A percentile compares a stretch with the other conserved stretches of the same genome.
These are phyloP conservation scores for Thaleichthys pacificus DNA, from an alignment of 2,797 vertebrate genomes.

Conservation along the genomic window DNA sequence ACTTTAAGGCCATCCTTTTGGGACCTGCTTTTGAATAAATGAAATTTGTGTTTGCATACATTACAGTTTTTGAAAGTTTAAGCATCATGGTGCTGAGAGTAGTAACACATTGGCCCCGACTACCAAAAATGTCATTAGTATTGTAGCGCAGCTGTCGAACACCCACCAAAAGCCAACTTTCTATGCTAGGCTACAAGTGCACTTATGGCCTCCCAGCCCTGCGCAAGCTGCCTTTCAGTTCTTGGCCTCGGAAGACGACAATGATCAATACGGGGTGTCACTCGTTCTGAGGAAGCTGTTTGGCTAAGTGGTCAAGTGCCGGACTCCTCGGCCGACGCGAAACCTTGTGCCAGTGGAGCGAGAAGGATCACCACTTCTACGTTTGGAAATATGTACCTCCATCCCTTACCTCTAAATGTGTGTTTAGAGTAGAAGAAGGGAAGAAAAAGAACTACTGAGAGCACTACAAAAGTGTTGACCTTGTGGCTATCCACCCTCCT, in stretches of 20 bases:
- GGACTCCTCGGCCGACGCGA: conserved; percentile 38
- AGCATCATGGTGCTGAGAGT: conserved; percentile 66
- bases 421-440: no score
- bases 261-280: conserved; percentile 57
- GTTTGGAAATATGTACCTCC: conserved; percentile 22
- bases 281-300: conserved; percentile 45
- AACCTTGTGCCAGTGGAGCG: conserved; percentile 28
- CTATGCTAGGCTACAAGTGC: background rate
- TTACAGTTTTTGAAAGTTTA: conserved; percentile 73
- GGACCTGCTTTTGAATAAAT: conserved; percentile 73
- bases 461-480: conserved; percentile 67
- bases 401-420: no score
- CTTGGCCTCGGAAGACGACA: conserved; percentile 63
- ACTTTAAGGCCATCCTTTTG: conserved; percentile 75
- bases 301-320: conserved; percentile 31
- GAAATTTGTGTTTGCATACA: conserved; percentile 75
- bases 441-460: conserved; percentile 47
- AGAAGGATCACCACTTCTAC: conserved; percentile 11
- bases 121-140: conserved; percentile 67
- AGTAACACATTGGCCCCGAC: conserved; percentile 66
- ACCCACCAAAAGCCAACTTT: conserved; percentile 63
- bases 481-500: conserved; percentile 49
- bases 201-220: conserved; percentile 52
- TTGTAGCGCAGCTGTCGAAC: conserved; percentile 70
- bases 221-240: conserved; percentile 59